Evolutionary conservation across 2,888 invertebrate genomes (phyloP), one percentile per base, ranked within the genome.

Genomic region (Dorcus hopei): DNA sequence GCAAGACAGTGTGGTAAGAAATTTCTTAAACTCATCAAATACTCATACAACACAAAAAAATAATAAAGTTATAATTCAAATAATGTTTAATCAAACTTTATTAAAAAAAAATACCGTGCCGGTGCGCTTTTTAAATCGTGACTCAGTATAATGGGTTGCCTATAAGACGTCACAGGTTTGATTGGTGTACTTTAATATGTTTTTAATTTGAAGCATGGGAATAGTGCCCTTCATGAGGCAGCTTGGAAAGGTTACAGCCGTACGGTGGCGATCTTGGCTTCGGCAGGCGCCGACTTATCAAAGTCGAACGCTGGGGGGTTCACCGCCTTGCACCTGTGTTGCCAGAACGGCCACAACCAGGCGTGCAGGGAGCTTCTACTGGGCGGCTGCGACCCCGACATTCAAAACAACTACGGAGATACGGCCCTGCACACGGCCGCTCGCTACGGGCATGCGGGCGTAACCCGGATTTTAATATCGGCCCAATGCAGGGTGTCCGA

Each of bases 281-380:
- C 87, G 52, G 84, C 85, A 66, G 85, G 85, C 53, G 86, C 87
- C 14, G 80, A 85, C 59, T 76, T 88, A 61, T 82, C 85, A 63
- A 82, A 84, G 58, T 83, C 87, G 73, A 93, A 93, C 79, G 85
- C 89, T 68, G 93, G 92, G 50, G 96, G 96, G 6, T 95, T 96
- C 79, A 90, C 93, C 11, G 87, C 97, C n/a, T 84, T 97, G 47
- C 97, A 97, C 81, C 85, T 97, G 66, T 91, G 95, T 60, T 94
- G 95, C 70, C 97, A 97, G 82, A 95, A 95, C 79, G 97, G 97
- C 0, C 97, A 97, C 81, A 97, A 97, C 81, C 96, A 97, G 81
- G 90, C 93, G 67, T 92, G 93, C 70, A 79, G 96, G 54, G 93
- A 95, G 73, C 81, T 97, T 9, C 82, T 97, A 45, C 84, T 95